Base-by-base conservation (phyloP, 2,888 invertebrate species). In the Lasioglossum vierecki region DNA sequence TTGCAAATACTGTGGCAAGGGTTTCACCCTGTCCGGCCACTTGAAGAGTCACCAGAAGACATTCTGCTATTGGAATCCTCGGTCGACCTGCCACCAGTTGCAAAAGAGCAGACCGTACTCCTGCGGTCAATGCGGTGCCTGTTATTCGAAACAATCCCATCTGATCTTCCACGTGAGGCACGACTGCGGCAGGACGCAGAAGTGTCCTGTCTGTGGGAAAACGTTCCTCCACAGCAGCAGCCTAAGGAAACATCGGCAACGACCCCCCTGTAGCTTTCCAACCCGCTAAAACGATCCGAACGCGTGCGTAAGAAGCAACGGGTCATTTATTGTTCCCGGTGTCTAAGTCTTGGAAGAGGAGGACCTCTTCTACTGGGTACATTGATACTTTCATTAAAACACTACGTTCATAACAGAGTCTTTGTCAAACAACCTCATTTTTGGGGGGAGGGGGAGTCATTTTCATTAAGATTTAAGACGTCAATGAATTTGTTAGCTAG, bases 141-240 rank as follows among this genome's bases (percentile, higher is more conserved):
- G 91, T 80, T 93, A 93, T 79, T 91, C 93, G 74, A 89, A 91
- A 76, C 92, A 93, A 72, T 92, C 91, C 2, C 91, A 92, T 26
- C 80, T 93, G 70, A 88, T 91, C 39, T 92, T 91, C 70, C 93
- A 93, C 79, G 81, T 90, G 39, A 90, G 89, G 49, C 92, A 92
- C 79, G 93, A 93, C 57, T 93, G 92, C 66, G 92, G 92, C 9
- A 88, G 91, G 22, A 92, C 89, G 9, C 92, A 92, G 76, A 90
- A 89, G 49, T 92, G 92, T 76, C 82, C 84, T 0, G 83, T 88
- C 4, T 92, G 92, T 70, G 92, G 89, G 13, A 91, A 90, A 18
- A 89, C 89, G 5, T 92, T 91, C 68, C 84, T 92, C 13, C 92
- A 92, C 60, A 91, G 91, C 53, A 92, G 92, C 79, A 92, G 92